These are phyloP conservation scores for Chaunax sp. DNA, from an alignment of 2,797 vertebrate genomes.

Conservation along the genomic window DNA sequence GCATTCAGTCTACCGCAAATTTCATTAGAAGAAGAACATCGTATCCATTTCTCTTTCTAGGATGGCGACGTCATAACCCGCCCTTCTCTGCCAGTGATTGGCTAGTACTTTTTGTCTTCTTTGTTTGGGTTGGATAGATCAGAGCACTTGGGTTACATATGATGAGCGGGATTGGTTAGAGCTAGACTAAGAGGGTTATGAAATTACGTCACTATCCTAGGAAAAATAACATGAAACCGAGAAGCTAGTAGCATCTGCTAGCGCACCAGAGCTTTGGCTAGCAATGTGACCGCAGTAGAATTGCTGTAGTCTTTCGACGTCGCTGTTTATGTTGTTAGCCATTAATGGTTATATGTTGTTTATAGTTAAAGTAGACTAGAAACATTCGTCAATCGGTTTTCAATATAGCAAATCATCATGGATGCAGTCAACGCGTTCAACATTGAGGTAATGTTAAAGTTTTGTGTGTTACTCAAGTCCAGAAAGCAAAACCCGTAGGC, in stretches of 20 bases:
- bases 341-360: not conserved
- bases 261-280: constrained; percentile 15
- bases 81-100: too few relatives aligned
- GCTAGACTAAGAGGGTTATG: too few relatives aligned
- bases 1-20: too few relatives aligned
- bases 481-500: constrained; percentile 15
- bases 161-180: too few relatives aligned
- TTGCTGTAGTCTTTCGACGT: not conserved
- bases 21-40: too few relatives aligned
- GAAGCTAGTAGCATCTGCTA: constrained; percentile 14
- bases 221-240: constrained; percentile 6
- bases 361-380: constrained; percentile 1
- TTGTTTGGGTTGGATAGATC: too few relatives aligned
- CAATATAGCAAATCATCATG: constrained; percentile 61
- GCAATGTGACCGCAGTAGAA: not conserved
- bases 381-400: not conserved
- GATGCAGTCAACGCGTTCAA: constrained; percentile 88
- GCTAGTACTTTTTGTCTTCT: too few relatives aligned
- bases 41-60: too few relatives aligned
- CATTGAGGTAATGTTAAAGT: constrained; percentile 85
- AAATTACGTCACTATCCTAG: too few relatives aligned
- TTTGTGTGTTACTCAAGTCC: constrained; percentile 20
- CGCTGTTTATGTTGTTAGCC: not conserved
- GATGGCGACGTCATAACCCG: not conserved
- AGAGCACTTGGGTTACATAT: too few relatives aligned